phyloP scores from a whole-genome alignment of 2,113 vertebrate species.

The Irena cyanogastra region DNA sequence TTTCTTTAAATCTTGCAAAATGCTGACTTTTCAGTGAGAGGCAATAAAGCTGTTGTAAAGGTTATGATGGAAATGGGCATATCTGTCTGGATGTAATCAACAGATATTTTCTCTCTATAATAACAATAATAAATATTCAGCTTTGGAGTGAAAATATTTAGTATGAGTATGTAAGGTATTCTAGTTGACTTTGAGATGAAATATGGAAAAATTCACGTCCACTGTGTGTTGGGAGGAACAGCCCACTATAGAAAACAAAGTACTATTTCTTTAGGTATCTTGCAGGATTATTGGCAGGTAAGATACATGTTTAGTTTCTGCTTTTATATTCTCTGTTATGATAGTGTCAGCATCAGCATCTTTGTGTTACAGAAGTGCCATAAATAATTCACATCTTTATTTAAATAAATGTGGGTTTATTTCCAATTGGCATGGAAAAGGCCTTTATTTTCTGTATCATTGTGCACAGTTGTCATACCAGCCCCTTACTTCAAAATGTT shows the following conservation, averaged over 20 bases:
- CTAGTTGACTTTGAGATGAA: not conserved
- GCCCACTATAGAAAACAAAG: not conserved
- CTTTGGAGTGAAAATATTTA: not conserved
- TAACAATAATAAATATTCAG: not conserved
- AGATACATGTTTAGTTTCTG: not conserved
- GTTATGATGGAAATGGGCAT: not conserved
- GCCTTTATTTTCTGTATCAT: slow-evolving; percentile 19
- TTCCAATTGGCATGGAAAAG: slow-evolving; percentile 1
- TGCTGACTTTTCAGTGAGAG: not conserved
- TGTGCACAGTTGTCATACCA: not conserved
- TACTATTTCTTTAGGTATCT: not conserved
- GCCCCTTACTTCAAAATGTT: not conserved
- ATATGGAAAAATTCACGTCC: not conserved
- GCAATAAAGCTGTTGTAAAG: not conserved
- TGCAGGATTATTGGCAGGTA: not conserved
- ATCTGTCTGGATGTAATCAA: not conserved
- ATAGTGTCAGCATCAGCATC: not conserved
- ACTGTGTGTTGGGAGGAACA: not conserved
- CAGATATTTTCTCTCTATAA: not conserved
- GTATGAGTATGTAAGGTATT: not conserved
- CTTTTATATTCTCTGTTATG: not conserved
- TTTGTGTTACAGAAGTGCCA: not conserved
- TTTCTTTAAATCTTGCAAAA: not conserved
- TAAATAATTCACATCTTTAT: slow-evolving; percentile 42
- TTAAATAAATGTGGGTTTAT: slow-evolving; percentile 39